phyloP scores from a whole-genome alignment of 1,140 invertebrate genomes.

The Zaprionus inermis region DNA sequence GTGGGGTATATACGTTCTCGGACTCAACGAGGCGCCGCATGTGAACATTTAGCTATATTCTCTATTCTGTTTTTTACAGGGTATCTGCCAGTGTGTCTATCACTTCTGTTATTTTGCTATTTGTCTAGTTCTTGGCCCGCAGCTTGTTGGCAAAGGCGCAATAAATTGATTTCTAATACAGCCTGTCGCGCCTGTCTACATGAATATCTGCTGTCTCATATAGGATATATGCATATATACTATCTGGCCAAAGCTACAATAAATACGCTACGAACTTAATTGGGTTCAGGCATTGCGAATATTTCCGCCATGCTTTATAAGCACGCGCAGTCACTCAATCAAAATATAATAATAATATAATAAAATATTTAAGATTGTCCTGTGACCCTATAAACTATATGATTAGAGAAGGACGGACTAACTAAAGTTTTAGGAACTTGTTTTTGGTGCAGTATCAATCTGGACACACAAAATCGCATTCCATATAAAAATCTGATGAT shows the following conservation, averaged over 20 bases:
- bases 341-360: too few relatives aligned
- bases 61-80: not conserved
- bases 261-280: slow-evolving; percentile 37
- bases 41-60: not conserved
- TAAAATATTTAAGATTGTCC: too few relatives aligned
- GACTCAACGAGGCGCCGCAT: not conserved
- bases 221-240: slow-evolving; percentile 6
- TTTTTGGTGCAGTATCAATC: too few relatives aligned
- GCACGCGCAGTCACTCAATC: slow-evolving; percentile 16
- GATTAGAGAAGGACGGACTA: too few relatives aligned
- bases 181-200: slow-evolving; percentile 50
- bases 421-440: too few relatives aligned
- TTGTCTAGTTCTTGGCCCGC: slow-evolving; percentile 18
- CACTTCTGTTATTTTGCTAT: slow-evolving; percentile 24
- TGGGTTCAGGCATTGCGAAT: slow-evolving; percentile 47
- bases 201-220: slow-evolving; percentile 38
- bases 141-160: slow-evolving; percentile 66
- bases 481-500: too few relatives aligned
- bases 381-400: too few relatives aligned
- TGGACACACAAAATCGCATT: too few relatives aligned
- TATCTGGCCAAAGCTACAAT: not conserved
- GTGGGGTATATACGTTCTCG: not conserved
- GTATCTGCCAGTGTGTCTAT: slow-evolving; percentile 8
- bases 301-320: slow-evolving; percentile 52
- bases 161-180: slow-evolving; percentile 79